Evolutionary conservation across 1,140 invertebrate genomes (phyloP), one percentile per base, ranked within the genome.

Genomic region (Nautilus pompilius): DNA sequence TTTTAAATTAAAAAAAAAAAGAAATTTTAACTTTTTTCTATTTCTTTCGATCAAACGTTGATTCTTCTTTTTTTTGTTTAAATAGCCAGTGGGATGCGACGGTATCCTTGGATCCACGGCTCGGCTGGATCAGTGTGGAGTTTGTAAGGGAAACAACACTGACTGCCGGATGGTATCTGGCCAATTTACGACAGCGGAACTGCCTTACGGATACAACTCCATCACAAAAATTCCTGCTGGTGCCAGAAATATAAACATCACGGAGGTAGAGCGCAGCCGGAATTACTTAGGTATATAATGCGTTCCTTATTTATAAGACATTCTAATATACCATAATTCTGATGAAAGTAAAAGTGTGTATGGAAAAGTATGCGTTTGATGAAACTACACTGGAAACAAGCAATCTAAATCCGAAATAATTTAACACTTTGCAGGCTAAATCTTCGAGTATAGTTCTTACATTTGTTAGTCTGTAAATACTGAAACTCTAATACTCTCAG

Each of bases 141-240:
- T 93, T 24, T 96, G 94, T 79, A 88, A 88, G 24, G 93, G 93
- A 2, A 87, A 93, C 74, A 93, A 92, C 76, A 88, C 88, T 36
- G 90, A 88, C 20, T 96, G 94, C 80, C 64, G 66, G 53, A 63
- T 67, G 20, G 62, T 74, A n/a, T 58, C 49, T 45, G 69, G 70
- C 10, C 61, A 34, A 17, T 74, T 71, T 58, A 66, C 61, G 13
- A 46, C 46, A 24, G 67, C 68, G 20, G 56, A 61, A 13, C 45
- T 28, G 22, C 63, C 57, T 60, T 70, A 72, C 51, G 63, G 72
- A 70, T 74, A 74, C 54, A 62, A 66, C 26, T 62, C 63, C 1
- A 58, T 74, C 0, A 58, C 68, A 8, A 65, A 63, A 13, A 60
- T 74, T 29, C 72, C 72, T 15, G 60, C 59, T 45, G 70, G 70